Evolutionary conservation across 2,797 vertebrate genomes (phyloP), one percentile per base, ranked within the genome.

Genomic region (Urosaurus nigricauda): DNA sequence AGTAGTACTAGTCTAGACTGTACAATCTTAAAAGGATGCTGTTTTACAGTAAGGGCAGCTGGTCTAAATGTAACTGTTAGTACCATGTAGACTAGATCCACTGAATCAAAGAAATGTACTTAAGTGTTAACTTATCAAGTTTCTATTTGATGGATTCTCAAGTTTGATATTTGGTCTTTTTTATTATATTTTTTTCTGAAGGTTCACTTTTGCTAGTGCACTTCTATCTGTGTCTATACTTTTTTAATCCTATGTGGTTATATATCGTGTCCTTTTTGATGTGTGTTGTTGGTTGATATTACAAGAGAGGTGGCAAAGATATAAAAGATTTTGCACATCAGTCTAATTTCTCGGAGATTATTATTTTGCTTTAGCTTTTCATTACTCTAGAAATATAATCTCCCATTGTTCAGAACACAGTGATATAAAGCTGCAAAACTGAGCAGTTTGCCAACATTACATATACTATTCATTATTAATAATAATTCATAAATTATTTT

Each of bases 291-390:
- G 32, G 24, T 17, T 5, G 35, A n/a, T 16, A 5, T 29, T 60
- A 21, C 58, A 60, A 21, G 17, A 60, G 19, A 19, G 58, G 58
- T 60, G 17, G 17, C 58, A 21, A 19, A 60, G 24, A n/a, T 81
- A 81, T 60, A 11, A 71, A 80, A 87, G 51, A 11, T 11, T 13
- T 87, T 68, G 68, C 43, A 14, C 29, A 63, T 32, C 70, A 47
- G 56, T 63, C 35, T 40, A 40, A 19, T 1, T 78, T 47, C 19
- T 47, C 65, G 17, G 19, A 19, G 40, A 3, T 32, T 29, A 21
- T 82, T 47, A 60, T 65, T 65, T 75, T 58, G 51, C 19, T 81
- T 82, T 83, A 37, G 37, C n/a, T 83, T 9, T 82, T 89, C 12
- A 65, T 19, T 8, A 32, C 14, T 56, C 40, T 89, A 9, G 81